Percentiles rank a stretch among this genome's conserved stretches.
These are phyloP conservation scores for Exephanes ischioxanthus DNA, from an alignment of 2,888 invertebrate genomes.

Conservation along the genomic window DNA sequence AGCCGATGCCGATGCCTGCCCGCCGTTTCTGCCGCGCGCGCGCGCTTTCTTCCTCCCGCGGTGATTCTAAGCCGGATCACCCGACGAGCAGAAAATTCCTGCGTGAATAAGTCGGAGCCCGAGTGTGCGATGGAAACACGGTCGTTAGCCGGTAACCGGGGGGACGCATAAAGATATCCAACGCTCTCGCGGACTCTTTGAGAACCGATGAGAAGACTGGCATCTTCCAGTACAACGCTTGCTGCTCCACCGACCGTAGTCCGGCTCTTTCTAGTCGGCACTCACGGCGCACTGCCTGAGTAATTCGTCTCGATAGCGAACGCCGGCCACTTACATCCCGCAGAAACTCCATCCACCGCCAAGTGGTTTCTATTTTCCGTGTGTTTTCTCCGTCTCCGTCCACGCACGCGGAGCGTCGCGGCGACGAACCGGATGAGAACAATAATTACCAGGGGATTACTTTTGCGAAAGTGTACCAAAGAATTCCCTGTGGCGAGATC, in stretches of 20 bases:
- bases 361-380: slow-evolving; percentile 7
- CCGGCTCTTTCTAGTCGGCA: neutral
- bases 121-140: slow-evolving; percentile 19
- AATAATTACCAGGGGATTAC: neutral
- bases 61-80: slow-evolving; percentile 45
- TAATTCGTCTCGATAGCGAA: slow-evolving; percentile 21
- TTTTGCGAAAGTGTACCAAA: neutral
- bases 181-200: slow-evolving; percentile 25
- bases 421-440: neutral
- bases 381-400: neutral
- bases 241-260: neutral
- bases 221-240: neutral
- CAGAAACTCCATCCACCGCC: neutral
- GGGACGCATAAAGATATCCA: slow-evolving; percentile 48
- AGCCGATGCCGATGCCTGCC: slow-evolving; percentile 6
- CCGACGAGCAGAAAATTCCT: slow-evolving; percentile 43
- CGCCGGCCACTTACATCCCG: neutral
- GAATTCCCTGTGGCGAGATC: neutral
- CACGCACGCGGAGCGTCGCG: no score
- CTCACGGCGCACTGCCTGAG: slow-evolving; percentile 1
- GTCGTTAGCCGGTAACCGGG: slow-evolving; percentile 28
- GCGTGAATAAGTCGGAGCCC: slow-evolving; percentile 4
- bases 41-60: slow-evolving; percentile 56
- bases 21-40: neutral
- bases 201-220: slow-evolving; percentile 38